Percentiles rank a stretch among this genome's conserved stretches.
Conservation (phyloP, 2,797 vertebrate genomes). For the Uromys caudimaculatus region DNA sequence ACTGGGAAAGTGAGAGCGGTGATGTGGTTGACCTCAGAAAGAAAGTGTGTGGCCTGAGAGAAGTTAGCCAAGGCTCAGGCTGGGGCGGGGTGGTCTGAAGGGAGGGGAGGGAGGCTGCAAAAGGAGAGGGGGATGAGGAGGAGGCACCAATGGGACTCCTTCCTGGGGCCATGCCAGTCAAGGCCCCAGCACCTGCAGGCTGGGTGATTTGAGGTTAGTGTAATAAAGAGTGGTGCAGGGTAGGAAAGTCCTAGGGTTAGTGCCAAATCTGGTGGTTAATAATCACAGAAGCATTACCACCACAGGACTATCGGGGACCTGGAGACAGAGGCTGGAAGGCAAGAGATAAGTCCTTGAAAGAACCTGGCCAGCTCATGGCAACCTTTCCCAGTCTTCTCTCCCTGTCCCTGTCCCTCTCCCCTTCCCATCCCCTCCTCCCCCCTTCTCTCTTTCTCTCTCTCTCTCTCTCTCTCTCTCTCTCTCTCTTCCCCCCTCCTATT, state of each 20-base stretch:
- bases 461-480: too few relatives aligned
- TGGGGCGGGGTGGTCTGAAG: not conserved
- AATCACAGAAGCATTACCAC: not conserved
- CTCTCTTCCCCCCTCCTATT: not conserved
- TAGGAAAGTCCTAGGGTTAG: not conserved
- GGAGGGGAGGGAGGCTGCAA: not conserved
- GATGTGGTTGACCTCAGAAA: slow-evolving; percentile 61
- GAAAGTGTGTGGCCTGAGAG: slow-evolving; percentile 24
- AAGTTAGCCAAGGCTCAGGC: slow-evolving; percentile 57
- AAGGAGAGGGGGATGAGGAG: not conserved
- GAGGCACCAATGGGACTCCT: not conserved
- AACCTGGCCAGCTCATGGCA: not conserved
- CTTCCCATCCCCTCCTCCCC: too few relatives aligned
- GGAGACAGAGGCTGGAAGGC: not conserved
- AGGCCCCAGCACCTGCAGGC: not conserved
- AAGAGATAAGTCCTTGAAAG: not conserved
- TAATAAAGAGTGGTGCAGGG: not conserved
- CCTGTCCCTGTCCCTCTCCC: not conserved
- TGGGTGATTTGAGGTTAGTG: not conserved
- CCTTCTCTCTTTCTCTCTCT: too few relatives aligned
- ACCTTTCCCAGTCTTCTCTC: not conserved
- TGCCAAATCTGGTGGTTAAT: not conserved
- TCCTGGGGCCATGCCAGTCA: not conserved
- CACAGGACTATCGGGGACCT: not conserved
- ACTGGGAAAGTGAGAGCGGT: not conserved